These are phyloP conservation scores for Hipposideros armiger DNA, from an alignment of 2,113 vertebrate species.

Conservation along the genomic window DNA sequence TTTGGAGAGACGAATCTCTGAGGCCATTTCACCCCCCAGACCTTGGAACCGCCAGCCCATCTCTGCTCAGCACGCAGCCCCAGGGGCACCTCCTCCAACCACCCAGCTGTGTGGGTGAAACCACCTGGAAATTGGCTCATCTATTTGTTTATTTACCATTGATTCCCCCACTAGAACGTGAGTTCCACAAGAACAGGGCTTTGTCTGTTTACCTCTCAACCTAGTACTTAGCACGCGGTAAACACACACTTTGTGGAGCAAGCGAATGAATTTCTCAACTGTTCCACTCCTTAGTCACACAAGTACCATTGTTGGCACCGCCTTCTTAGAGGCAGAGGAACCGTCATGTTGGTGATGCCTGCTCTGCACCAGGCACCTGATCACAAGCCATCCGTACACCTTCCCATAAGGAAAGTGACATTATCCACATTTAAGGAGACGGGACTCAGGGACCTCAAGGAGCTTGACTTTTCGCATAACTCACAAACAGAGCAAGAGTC, in stretches of 20 bases:
- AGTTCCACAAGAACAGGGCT: background rate
- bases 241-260: background rate
- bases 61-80: background rate
- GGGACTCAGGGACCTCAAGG: background rate
- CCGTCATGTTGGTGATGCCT: accelerated
- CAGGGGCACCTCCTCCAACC: background rate
- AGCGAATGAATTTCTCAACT: background rate
- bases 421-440: background rate
- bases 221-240: background rate
- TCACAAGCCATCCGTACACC: background rate
- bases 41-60: background rate
- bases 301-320: accelerated
- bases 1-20: background rate
- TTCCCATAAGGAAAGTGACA: background rate
- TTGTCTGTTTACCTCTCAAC: background rate
- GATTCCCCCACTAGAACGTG: accelerated
- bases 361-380: too few relatives aligned
- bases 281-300: background rate
- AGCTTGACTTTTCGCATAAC: background rate
- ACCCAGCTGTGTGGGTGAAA: background rate
- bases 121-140: background rate
- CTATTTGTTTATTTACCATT: background rate
- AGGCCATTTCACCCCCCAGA: too few relatives aligned
- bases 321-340: background rate
- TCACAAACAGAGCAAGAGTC: background rate